Percentiles rank a stretch among this genome's conserved stretches.
Conservation (phyloP, 1,140 invertebrate genomes). For the Procambarus clarkii region DNA sequence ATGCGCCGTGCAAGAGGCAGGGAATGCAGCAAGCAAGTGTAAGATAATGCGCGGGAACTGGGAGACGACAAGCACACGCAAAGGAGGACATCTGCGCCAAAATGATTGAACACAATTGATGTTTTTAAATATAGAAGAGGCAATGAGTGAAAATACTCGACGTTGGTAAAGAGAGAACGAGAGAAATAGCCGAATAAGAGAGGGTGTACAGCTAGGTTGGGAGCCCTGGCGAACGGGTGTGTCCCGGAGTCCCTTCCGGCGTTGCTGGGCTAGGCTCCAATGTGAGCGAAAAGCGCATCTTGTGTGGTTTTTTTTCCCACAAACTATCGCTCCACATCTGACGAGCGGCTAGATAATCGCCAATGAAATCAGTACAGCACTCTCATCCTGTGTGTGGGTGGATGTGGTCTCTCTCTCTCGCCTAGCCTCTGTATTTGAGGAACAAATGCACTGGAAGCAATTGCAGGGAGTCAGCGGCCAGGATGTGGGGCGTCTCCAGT, state of each 20-base stretch:
- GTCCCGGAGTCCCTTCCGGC: background rate
- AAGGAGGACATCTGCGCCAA: background rate
- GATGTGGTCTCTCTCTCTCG: background rate
- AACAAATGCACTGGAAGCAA: background rate
- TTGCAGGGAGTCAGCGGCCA: background rate
- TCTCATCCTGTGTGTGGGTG: conserved; percentile 41
- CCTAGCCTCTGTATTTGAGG: too few species aligned
- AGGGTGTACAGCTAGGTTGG: background rate
- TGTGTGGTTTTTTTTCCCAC: conserved; percentile 6
- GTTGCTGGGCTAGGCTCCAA: background rate
- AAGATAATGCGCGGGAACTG: conserved; percentile 51
- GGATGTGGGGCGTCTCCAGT: background rate
- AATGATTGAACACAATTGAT: background rate
- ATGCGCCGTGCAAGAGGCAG: conserved; percentile 39
- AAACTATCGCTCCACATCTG: conserved; percentile 10
- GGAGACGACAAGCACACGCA: background rate
- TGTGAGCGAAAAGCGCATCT: conserved; percentile 18
- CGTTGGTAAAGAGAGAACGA: background rate
- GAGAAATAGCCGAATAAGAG: background rate
- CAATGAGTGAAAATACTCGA: conserved; percentile 8
- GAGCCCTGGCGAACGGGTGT: background rate
- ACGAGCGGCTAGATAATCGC: conserved; percentile 38
- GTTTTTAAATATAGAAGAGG: background rate
- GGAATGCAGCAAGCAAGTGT: conserved; percentile 60
- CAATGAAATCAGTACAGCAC: conserved; percentile 54